Base-by-base conservation (phyloP, 2,797 vertebrate genomes). In the Spondyliosoma cantharus region DNA sequence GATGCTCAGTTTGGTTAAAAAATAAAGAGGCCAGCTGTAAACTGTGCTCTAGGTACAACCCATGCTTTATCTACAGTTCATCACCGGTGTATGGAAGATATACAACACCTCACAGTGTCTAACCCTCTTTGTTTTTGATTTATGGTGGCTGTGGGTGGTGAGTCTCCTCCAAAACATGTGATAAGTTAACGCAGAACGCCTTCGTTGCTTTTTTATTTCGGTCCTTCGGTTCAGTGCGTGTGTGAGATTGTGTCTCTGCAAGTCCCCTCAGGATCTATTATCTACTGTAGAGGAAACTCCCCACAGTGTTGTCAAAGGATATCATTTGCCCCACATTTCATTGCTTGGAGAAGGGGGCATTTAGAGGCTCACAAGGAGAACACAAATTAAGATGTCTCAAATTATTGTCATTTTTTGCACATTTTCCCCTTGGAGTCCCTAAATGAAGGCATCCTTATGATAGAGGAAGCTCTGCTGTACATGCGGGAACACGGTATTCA, bases 251-350 rank as follows among this genome's bases (percentile, higher is more conserved):
- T 60, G 49, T 88, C 46, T 88, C 58, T 85, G 71, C 59, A 72
- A 79, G 76, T 77, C 54, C 66, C 59, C 69, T 64, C 56, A 73
- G 75, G 63, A 77, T 77, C 64, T 78, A 81, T 85, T 80, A 85
- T 82, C 74, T 72, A 67, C 71, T 80, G 73, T 78, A 81, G 71
- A 88, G 84, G 86, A 92, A 91, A 90, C 80, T 85, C 87, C 89
- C 83, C 15, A 14, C 66, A 69, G 78, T 82, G 81, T 83, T 74
- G 77, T 81, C 78, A 76, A 86, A 75, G 85, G 82, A 85, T 91
- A 83, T 89, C 53, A 91, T 91, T 91, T 87, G 68, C 62, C 60
- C 75, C 58, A 45, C 19, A 14, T 86, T 89, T 80, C 66, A 78
- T 66, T 78, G 69, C 79, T 60, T 25, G 24, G 67, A 59, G 64